phyloP scores from a whole-genome alignment of 2,113 vertebrate genomes.

The Phoenicopterus ruber region DNA sequence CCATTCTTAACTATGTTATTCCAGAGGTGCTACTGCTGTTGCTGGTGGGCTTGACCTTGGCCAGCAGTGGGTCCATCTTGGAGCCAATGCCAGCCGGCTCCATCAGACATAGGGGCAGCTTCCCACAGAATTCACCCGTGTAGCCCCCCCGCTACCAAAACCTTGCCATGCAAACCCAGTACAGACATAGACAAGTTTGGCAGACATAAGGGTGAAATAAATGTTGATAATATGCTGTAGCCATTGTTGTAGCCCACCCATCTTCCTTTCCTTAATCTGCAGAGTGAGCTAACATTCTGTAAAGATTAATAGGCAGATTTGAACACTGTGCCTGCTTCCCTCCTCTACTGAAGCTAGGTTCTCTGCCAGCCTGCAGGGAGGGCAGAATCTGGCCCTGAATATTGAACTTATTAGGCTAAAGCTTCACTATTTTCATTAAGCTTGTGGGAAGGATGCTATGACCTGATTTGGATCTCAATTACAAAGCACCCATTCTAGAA shows the following conservation, averaged over 20 bases:
- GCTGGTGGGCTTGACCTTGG: no score
- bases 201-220: background rate
- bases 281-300: background rate
- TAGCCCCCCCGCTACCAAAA: no score
- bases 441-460: background rate
- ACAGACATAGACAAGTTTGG: background rate
- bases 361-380: background rate
- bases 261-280: background rate
- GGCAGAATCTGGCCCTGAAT: background rate
- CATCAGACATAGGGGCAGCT: no score
- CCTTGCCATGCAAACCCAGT: no score
- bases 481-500: background rate
- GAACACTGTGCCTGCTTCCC: background rate
- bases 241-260: background rate
- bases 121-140: no score
- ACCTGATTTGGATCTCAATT: background rate
- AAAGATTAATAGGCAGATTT: background rate
- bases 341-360: background rate
- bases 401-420: background rate
- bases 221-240: background rate
- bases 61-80: no score
- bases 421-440: background rate
- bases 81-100: no score
- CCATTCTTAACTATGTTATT: no score
- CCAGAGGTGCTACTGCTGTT: no score